phyloP scores from a whole-genome alignment of 2,797 vertebrate genomes.

The Botia kubotai region DNA sequence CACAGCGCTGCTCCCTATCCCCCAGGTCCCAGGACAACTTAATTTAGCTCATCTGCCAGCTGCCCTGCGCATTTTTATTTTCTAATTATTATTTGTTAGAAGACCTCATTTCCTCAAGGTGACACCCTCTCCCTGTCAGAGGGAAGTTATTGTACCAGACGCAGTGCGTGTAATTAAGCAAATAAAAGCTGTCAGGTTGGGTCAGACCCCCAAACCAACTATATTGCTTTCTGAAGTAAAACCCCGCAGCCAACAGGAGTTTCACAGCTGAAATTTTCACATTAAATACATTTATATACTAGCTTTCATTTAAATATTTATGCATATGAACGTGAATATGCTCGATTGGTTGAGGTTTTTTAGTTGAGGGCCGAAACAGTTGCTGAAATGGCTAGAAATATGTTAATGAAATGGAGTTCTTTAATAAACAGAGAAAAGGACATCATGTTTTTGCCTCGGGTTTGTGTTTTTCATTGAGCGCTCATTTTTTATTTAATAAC shows the following conservation, averaged over 20 bases:
- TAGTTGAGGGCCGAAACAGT: background rate
- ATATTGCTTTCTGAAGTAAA: constrained; percentile 40
- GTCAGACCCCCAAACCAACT: constrained; percentile 32
- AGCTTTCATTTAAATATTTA: background rate
- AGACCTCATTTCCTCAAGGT: constrained; percentile 65
- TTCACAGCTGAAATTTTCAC: constrained; percentile 1
- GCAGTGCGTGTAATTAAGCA: constrained; percentile 63
- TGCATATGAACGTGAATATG: background rate
- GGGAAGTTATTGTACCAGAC: constrained; percentile 57
- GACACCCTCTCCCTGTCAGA: constrained; percentile 55
- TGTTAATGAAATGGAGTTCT: constrained; percentile 27
- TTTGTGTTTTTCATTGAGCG: constrained; percentile 9
- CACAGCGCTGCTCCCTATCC: constrained; percentile 32
- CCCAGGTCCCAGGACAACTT: constrained; percentile 28
- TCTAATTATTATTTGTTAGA: constrained; percentile 62
- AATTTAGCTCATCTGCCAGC: constrained; percentile 45
- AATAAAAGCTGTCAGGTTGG: constrained; percentile 58
- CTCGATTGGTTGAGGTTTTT: constrained; percentile 14
- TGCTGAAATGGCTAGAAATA: constrained; percentile 13
- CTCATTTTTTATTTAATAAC: constrained; percentile 53
- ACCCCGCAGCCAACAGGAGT: background rate
- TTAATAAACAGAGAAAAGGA: constrained; percentile 43
- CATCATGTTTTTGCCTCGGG: constrained; percentile 10
- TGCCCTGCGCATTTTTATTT: constrained; percentile 59
- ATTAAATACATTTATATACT: background rate